Evolutionary conservation across 1,140 invertebrate species (phyloP), one percentile per base, ranked within the genome.

Genomic region (Drosophila santomea): DNA sequence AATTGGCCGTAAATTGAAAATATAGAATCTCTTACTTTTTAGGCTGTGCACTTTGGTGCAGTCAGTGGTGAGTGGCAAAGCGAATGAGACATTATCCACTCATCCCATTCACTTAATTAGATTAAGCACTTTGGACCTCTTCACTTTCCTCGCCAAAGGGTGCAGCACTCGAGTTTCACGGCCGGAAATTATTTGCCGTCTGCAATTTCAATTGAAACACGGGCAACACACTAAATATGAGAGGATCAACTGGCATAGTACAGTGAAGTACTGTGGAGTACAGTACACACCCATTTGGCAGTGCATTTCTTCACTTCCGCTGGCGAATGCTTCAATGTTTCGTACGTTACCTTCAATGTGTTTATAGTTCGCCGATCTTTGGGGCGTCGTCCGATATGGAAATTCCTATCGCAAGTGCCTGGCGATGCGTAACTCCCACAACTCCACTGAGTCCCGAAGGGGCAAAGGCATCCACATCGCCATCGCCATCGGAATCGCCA

Each of bases 151-250:
- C 23, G 3, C 1, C 14, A 50, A 81, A 86, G 82, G 82, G 82
- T 85, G 83, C 68, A 52, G 4, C 78, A 86, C 82, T 86, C 83
- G 63, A 79, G 88, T 89, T 88, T 89, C 79, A 86, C 61, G 75
- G 50, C 84, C 84, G 83, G 83, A 88, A 88, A 89, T 88, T 80
- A 84, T 88, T 76, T 80, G 80, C 60, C 63, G 83, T 88, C 83
- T 88, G 83, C 84, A 77, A 77, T 89, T 88, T 88, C 84, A 88
- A 88, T 88, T 88, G 66, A 64, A 47, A 44, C 51, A 41, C 41
- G 44, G 38, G 15, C 41, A 23, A 44, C 39, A 23, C 41, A 20
- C 45, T n/a, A 47, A 20, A 12, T 12, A 52, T 52, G 32, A 36
- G n/a, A n/a, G 17, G 52, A 41, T 51, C 72, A 74, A 73, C 35